Percentiles rank a stretch among this genome's conserved stretches.
Conservation (phyloP, 1,140 invertebrate species). For the Pinna nobilis region DNA sequence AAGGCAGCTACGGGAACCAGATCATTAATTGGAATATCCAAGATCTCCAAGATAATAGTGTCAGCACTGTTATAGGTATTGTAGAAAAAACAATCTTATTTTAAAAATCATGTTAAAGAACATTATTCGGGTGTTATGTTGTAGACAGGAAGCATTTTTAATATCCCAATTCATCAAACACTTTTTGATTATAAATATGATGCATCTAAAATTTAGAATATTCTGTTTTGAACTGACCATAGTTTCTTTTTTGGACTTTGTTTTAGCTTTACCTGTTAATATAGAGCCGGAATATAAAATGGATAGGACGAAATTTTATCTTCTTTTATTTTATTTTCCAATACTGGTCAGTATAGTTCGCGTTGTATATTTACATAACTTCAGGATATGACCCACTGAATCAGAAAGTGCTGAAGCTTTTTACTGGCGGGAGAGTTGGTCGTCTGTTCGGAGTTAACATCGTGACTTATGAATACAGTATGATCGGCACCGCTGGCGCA, state of each 20-base stretch:
- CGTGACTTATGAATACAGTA: constrained; percentile 9
- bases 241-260: no score
- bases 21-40: constrained; percentile 15
- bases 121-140: constrained; percentile 1
- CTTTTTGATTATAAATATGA: no score
- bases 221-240: no score
- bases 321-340: no score
- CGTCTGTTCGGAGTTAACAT: constrained; percentile 33
- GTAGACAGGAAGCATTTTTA: not conserved
- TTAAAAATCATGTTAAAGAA: no score
- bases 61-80: constrained; percentile 22
- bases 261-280: no score
- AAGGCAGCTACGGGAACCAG: constrained; percentile 32
- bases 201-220: no score
- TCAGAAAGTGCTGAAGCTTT: constrained; percentile 31
- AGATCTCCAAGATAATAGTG: constrained; percentile 8
- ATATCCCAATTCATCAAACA: not conserved
- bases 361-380: not conserved
- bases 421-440: constrained; percentile 36
- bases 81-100: no score
- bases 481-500: constrained; percentile 12
- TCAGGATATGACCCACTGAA: constrained; percentile 39
- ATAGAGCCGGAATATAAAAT: no score
- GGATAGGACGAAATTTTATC: no score
- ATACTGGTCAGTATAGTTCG: no score